phyloP scores from a whole-genome alignment of 2,113 vertebrate genomes.

The Herpetotheres cachinnans region DNA sequence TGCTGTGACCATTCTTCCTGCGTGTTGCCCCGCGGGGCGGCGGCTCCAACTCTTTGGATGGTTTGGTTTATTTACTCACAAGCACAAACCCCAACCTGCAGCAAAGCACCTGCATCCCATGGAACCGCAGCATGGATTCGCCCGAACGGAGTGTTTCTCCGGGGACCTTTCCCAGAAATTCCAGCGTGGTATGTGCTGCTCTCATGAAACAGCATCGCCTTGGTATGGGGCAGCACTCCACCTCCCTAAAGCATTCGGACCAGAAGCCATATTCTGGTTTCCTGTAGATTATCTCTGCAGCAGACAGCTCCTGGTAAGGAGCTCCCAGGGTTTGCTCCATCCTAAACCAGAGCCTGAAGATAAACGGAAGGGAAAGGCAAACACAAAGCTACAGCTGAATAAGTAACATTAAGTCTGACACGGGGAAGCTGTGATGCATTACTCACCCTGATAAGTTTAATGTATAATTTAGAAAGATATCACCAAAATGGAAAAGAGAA shows the following conservation, averaged over 20 bases:
- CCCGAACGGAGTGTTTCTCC: rapidly evolving
- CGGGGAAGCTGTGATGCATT: slow-evolving; percentile 66
- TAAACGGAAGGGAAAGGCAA: slow-evolving; percentile 39
- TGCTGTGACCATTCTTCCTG: rapidly evolving
- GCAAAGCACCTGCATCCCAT: not conserved
- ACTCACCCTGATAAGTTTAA: slow-evolving; percentile 72
- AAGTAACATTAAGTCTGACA: slow-evolving; percentile 62
- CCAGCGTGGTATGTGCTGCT: rapidly evolving
- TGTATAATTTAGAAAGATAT: slow-evolving; percentile 77
- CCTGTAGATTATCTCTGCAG: not conserved
- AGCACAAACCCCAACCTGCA: not conserved
- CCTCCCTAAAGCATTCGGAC: rapidly evolving
- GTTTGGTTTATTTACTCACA: not conserved
- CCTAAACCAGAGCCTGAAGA: not conserved
- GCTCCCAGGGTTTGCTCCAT: not conserved
- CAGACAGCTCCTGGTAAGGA: not conserved
- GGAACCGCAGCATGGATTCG: rapidly evolving
- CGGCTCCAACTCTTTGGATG: rapidly evolving
- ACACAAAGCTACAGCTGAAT: slow-evolving; percentile 20
- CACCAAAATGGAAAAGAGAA: slow-evolving; percentile 67
- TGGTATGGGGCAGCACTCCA: not conserved
- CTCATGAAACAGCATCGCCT: not conserved
- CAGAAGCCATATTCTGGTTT: not conserved
- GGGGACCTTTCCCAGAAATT: not conserved
- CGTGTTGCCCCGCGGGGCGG: not conserved